Evolutionary conservation across 2,888 invertebrate genomes (phyloP).

Genomic region (Quadroppia sp.): DNA sequence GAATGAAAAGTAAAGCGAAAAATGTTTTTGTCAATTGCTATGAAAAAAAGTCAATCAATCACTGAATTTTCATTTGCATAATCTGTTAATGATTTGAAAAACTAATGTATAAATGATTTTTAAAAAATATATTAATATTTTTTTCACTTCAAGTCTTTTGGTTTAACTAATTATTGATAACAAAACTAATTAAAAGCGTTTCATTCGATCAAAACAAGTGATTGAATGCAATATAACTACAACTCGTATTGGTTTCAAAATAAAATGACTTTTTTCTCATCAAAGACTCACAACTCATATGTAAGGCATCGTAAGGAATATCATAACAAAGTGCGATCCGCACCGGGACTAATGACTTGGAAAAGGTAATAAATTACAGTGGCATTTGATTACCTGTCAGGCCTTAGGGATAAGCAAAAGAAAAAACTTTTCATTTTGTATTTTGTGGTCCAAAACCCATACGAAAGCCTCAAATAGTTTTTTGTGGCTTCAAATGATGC

Average conservation of each 20-base stretch:
- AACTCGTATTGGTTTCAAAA: not conserved
- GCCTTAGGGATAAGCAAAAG: not conserved
- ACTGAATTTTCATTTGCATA: constrained; percentile 3
- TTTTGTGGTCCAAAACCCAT: not conserved
- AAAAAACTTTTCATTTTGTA: not conserved
- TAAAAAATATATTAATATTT: not conserved
- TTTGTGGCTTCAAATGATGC: not conserved
- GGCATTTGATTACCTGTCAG: constrained; percentile 27
- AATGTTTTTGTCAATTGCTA: too few species aligned
- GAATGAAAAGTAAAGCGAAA: too few species aligned
- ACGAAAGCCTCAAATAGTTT: not conserved
- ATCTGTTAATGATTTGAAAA: not conserved
- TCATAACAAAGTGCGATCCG: constrained; percentile 18
- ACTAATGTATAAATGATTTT: not conserved
- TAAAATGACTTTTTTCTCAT: not conserved
- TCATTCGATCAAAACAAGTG: constrained; percentile 1
- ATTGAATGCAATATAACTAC: not conserved
- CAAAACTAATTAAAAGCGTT: not conserved
- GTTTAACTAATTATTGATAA: not conserved
- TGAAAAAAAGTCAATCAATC: not conserved
- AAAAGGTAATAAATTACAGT: constrained; percentile 25
- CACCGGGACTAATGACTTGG: constrained; percentile 12
- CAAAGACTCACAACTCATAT: not conserved
- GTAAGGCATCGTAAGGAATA: not conserved
- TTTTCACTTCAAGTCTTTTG: not conserved